phyloP scores from a whole-genome alignment of 2,797 vertebrate genomes.

The Sebastes glaucus region DNA sequence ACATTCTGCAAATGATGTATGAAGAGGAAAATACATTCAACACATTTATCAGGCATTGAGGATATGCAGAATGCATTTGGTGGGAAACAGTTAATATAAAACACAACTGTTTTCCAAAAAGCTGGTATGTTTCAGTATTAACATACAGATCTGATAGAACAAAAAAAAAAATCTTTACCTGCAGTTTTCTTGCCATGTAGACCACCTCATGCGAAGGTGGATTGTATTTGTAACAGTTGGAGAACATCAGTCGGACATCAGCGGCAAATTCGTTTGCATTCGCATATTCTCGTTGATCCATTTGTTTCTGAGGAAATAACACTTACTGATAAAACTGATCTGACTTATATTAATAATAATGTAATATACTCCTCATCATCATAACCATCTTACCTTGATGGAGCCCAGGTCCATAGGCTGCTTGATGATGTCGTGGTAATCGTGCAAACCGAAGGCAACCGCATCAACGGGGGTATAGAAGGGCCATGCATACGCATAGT shows the following conservation, averaged over 20 bases:
- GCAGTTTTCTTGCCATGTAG: constrained; percentile 90
- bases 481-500: constrained; percentile 89
- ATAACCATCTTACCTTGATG: constrained; percentile 84
- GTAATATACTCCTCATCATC: neutral
- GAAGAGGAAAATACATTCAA: neutral
- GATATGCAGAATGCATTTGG: neutral
- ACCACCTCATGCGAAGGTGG: constrained; percentile 90
- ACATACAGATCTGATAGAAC: neutral
- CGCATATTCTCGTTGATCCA: constrained; percentile 87
- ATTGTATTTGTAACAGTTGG: constrained; percentile 90
- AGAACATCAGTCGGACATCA: constrained; percentile 94
- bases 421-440: constrained; percentile 85
- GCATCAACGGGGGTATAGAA: constrained; percentile 87
- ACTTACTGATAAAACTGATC: neutral
- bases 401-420: constrained; percentile 89
- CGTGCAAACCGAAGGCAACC: constrained; percentile 78
- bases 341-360: neutral
- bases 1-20: neutral
- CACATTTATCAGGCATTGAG: neutral
- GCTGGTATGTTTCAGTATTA: neutral
- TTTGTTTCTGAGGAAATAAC: constrained; percentile 83
- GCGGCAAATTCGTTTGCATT: constrained; percentile 88
- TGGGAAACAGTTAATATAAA: neutral
- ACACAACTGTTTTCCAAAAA: neutral
- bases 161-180: constrained; percentile 78